Percentiles rank a stretch among this genome's conserved stretches.
phyloP scores from a whole-genome alignment of 1,140 invertebrate species.

The Pseudomyrmex gracilis region DNA sequence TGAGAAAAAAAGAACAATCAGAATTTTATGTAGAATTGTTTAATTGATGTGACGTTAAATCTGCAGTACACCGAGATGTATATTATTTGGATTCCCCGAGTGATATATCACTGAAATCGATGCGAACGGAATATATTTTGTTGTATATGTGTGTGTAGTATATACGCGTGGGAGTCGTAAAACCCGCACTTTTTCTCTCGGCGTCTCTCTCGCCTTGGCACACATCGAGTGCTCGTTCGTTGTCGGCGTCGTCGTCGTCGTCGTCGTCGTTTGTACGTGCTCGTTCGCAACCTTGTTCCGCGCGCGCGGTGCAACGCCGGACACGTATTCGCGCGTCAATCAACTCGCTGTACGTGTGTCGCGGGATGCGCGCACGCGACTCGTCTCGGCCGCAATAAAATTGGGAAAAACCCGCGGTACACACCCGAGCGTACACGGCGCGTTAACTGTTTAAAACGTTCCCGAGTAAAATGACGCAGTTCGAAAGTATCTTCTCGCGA shows the following conservation, averaged over 20 bases:
- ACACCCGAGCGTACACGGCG: constrained; percentile 7
- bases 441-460: constrained; percentile 27
- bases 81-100: background rate
- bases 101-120: constrained; percentile 3
- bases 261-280: constrained; percentile 39
- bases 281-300: constrained; percentile 56
- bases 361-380: constrained; percentile 35
- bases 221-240: constrained; percentile 54
- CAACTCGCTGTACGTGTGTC: constrained; percentile 55
- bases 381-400: constrained; percentile 27
- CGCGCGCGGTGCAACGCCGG: constrained; percentile 38
- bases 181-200: constrained; percentile 48
- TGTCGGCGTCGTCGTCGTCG: constrained; percentile 25
- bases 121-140: background rate
- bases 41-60: too few species aligned
- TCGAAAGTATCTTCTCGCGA: background rate
- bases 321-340: constrained; percentile 58
- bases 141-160: background rate
- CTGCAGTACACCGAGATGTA: background rate
- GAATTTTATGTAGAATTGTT: too few species aligned
- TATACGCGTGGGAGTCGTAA: constrained; percentile 16
- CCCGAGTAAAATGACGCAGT: constrained; percentile 1
- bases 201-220: constrained; percentile 68
- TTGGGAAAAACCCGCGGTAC: constrained; percentile 29
- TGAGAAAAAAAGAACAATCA: too few species aligned